Percentiles rank a stretch among this genome's conserved stretches.
Evolutionary conservation across 2,797 vertebrate species (phyloP).

Genomic region (Poeciliopsis infans): DNA sequence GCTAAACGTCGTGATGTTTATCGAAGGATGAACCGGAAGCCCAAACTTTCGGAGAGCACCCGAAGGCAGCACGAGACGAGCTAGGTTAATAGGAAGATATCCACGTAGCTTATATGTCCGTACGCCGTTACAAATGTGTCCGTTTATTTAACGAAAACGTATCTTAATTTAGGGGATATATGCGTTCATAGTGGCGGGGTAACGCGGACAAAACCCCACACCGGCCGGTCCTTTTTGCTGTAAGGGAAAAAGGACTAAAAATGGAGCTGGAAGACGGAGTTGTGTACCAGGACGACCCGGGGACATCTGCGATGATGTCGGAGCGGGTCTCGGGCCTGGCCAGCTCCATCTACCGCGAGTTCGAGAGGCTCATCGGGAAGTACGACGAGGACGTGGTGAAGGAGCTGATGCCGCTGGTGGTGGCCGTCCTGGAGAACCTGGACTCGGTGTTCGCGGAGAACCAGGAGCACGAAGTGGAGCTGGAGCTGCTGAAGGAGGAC

Average conservation of each 20-base stretch:
- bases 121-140: constrained; percentile 45
- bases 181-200: constrained; percentile 57
- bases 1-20: neutral
- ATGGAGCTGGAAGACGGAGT: constrained; percentile 97
- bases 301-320: constrained; percentile 89
- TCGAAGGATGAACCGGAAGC: accelerated
- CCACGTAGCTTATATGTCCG: constrained; percentile 67
- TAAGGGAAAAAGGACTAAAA: constrained; percentile 54
- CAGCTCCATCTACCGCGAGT: constrained; percentile 94
- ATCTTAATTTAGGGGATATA: constrained; percentile 10
- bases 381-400: constrained; percentile 97
- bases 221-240: constrained; percentile 57
- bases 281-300: constrained; percentile 95
- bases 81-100: constrained; percentile 65
- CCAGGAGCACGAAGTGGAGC: constrained; percentile 95
- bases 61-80: constrained; percentile 67
- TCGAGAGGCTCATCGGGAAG: constrained; percentile 90
- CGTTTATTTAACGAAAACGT: constrained; percentile 33
- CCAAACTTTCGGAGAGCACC: neutral
- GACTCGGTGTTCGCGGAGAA: constrained; percentile 93
- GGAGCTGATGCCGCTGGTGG: constrained; percentile 95
- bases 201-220: constrained; percentile 28
- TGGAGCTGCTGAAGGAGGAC: constrained; percentile 96
- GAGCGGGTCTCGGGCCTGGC: constrained; percentile 95
- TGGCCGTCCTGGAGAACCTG: constrained; percentile 95